A percentile compares a stretch with the other conserved stretches of the same genome.
phyloP scores from a whole-genome alignment of 2,888 invertebrate species.

The Zootermopsis nevadensis region DNA sequence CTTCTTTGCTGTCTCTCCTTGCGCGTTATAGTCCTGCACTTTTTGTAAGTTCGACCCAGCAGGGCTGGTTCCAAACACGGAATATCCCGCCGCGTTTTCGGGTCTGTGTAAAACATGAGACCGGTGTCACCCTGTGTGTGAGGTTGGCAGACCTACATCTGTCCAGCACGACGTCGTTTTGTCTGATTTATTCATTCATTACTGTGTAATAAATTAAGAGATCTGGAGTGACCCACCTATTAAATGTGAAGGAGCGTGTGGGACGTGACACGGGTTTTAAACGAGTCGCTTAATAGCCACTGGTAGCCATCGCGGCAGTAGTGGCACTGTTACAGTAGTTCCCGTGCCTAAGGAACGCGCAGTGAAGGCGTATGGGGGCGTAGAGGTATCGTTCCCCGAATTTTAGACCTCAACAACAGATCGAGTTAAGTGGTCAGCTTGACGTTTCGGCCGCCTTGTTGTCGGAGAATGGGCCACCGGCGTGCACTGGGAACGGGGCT shows the following conservation, averaged over 20 bases:
- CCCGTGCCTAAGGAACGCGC: neutral
- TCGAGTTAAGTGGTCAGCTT: no score
- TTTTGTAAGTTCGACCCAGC: no score
- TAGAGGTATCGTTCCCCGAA: no score
- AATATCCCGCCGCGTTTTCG: no score
- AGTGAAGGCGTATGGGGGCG: no score
- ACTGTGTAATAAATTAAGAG: conserved; percentile 37
- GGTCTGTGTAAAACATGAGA: neutral
- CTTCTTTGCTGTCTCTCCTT: neutral
- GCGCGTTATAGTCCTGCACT: no score
- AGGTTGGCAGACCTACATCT: conserved; percentile 10
- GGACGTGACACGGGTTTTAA: conserved; percentile 23
- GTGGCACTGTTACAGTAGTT: no score
- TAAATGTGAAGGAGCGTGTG: conserved; percentile 17
- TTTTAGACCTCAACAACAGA: no score
- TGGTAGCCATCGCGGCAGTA: neutral
- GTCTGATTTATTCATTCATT: conserved; percentile 43
- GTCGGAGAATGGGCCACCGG: no score
- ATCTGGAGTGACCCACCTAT: conserved; percentile 39
- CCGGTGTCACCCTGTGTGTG: neutral
- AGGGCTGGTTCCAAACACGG: no score
- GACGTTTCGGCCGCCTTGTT: no score
- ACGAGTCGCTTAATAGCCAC: neutral
- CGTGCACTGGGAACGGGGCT: no score
- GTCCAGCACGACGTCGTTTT: conserved; percentile 17